phyloP scores from a whole-genome alignment of 1,140 invertebrate species.

The Tetramorium alpestre region DNA sequence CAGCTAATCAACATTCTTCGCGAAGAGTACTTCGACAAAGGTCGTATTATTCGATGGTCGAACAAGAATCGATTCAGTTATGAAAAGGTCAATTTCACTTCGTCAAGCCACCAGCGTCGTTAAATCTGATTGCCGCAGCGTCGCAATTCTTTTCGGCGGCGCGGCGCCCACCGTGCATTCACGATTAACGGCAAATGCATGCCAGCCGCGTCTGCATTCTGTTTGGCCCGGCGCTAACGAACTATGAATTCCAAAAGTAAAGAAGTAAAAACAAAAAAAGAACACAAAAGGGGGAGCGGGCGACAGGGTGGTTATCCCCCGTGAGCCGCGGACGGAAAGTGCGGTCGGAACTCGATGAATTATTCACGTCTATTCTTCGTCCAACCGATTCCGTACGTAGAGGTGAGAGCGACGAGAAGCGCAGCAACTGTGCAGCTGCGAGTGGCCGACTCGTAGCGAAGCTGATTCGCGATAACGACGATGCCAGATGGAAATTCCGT shows the following conservation, averaged over 20 bases:
- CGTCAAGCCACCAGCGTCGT: constrained; percentile 6
- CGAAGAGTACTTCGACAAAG: background rate
- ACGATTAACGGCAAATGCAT: constrained; percentile 41
- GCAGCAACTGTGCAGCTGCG: constrained; percentile 13
- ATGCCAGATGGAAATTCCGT: constrained; percentile 57
- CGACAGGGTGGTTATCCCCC: constrained; percentile 37
- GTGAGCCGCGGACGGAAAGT: constrained; percentile 62
- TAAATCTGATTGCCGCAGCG: constrained; percentile 43
- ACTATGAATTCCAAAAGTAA: constrained; percentile 79
- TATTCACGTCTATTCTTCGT: constrained; percentile 76
- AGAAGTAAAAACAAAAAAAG: constrained; percentile 67
- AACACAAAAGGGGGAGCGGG: constrained; percentile 21
- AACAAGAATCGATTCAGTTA: constrained; percentile 42
- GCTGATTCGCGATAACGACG: constrained; percentile 58
- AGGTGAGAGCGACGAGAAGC: constrained; percentile 2
- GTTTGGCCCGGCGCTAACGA: constrained; percentile 75
- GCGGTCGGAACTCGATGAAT: constrained; percentile 77
- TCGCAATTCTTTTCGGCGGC: constrained; percentile 19
- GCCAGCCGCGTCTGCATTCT: constrained; percentile 63
- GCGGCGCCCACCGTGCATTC: constrained; percentile 28
- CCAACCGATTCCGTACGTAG: constrained; percentile 61
- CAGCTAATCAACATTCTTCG: background rate
- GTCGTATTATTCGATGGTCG: background rate
- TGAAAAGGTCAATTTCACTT: constrained; percentile 32
- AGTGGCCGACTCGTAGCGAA: constrained; percentile 23